phyloP scores from a whole-genome alignment of 1,140 invertebrate species.

The Conopomorpha cramerella region DNA sequence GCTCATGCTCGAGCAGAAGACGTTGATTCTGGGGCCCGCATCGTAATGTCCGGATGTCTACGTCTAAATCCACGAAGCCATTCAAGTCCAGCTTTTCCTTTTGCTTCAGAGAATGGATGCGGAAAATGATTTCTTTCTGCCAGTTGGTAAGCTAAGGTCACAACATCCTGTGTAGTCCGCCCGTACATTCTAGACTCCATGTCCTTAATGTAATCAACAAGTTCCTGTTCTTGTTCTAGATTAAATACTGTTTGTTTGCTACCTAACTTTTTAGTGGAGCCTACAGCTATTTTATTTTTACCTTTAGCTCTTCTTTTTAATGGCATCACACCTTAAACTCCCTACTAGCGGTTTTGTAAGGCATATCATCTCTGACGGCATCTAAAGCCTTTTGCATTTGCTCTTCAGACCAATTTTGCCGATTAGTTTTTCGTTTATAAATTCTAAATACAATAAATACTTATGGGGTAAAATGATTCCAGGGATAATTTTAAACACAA shows the following conservation, averaged over 20 bases:
- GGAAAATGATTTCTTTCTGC: conserved; percentile 3
- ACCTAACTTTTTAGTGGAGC: conserved; percentile 5
- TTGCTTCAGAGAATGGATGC: conserved; percentile 4
- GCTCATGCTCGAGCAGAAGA: conserved; percentile 12
- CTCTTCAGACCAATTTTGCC: too few species aligned
- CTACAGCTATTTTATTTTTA: conserved; percentile 6
- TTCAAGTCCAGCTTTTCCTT: conserved; percentile 9
- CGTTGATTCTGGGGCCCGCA: conserved; percentile 12
- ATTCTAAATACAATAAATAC: too few species aligned
- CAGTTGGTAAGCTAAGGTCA: conserved; percentile 3
- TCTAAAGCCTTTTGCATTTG: too few species aligned
- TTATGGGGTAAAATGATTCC: too few species aligned
- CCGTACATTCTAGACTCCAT: conserved; percentile 9
- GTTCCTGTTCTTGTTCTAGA: conserved; percentile 11
- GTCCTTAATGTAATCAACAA: conserved; percentile 7
- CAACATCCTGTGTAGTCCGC: conserved; percentile 3
- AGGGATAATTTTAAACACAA: too few species aligned
- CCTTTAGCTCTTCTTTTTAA: conserved; percentile 6
- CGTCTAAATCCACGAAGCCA: conserved; percentile 18
- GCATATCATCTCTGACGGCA: conserved; percentile 5
- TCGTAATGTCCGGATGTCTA: conserved; percentile 14
- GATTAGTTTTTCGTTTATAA: too few species aligned
- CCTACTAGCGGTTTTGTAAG: conserved; percentile 5
- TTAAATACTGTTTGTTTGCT: conserved; percentile 19
- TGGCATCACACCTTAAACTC: conserved; percentile 5